Base-by-base conservation (phyloP, 2,113 vertebrate species). In the Empidonax alnorum region DNA sequence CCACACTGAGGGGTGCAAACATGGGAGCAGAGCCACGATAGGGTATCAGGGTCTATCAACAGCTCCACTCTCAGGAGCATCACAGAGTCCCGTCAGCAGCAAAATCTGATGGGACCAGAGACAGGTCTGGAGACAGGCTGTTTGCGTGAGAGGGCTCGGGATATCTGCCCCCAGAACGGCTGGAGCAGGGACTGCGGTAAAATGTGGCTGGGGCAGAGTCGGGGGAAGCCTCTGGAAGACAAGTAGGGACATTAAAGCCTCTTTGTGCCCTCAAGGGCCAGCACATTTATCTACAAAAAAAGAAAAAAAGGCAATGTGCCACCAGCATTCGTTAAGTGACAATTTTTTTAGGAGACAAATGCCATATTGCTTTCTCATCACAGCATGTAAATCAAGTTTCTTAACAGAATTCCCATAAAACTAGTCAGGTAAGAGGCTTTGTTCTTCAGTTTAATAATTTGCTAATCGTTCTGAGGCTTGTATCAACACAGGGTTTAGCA, bases 31-130 rank as follows among this genome's bases (percentile, higher is more conserved):
- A 87, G n/a, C 28, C 27, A 23, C 35, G 18, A 35, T 37, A 3
- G 30, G 47, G 21, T 59, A 1, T 31, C 0, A 0, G 4, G 16
- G 14, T 79, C 79, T 15, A 0, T 19, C 0, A 0, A n/a, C 41
- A 66, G 63, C 50, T 5, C 6, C 17, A 11, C 22, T 3, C 4
- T 65, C 44, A 27, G 30, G 27, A 24, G 10, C 84, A 5, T 59
- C 49, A 15, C 9, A 13, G 42, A 50, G 23, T 62, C 25, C 31
- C 1, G 3, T 12, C 39, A 35, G 41, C 37, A 46, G 31, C 31
- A 75, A 33, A 59, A 71, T 31, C 24, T 42, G 55, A 10, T 50
- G 21, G 37, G 18, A 58, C 4, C 53, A 66, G 49, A 42, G 72
- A 21, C 33, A 33, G 15, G 6, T 22, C 12, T 61, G 65, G 37